Percentiles rank a stretch among this genome's conserved stretches.
These are phyloP conservation scores for Drosophila suzukii DNA, from an alignment of 1,140 invertebrate species.

Conservation along the genomic window DNA sequence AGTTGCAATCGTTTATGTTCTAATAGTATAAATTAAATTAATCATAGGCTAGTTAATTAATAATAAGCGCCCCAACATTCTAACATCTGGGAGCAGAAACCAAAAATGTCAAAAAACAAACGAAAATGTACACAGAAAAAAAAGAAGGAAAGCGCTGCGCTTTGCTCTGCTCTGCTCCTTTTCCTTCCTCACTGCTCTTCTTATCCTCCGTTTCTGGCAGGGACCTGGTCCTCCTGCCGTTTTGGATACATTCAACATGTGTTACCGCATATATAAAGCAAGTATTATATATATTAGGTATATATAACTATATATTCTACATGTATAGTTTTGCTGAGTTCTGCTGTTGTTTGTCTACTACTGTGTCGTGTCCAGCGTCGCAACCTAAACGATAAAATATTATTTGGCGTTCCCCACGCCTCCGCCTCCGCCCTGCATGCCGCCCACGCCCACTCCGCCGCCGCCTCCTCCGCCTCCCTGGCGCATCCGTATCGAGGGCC, in stretches of 20 bases:
- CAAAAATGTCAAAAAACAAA: constrained; percentile 57
- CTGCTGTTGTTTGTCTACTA: constrained; percentile 42
- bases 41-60: constrained; percentile 59
- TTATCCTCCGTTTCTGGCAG: constrained; percentile 22
- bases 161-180: constrained; percentile 41
- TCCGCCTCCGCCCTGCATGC: constrained; percentile 59
- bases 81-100: constrained; percentile 57
- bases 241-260: constrained; percentile 63
- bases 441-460: constrained; percentile 61
- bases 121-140: constrained; percentile 69
- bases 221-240: constrained; percentile 55
- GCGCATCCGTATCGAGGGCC: constrained; percentile 85
- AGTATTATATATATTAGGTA: constrained; percentile 58
- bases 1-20: constrained; percentile 60
- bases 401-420: constrained; percentile 84
- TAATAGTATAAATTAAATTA: constrained; percentile 74
- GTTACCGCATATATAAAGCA: constrained; percentile 69
- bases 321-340: constrained; percentile 69
- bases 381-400: constrained; percentile 83
- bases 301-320: constrained; percentile 69
- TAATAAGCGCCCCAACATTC: constrained; percentile 48
- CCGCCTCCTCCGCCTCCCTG: constrained; percentile 67
- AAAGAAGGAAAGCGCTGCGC: constrained; percentile 42
- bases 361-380: constrained; percentile 48
- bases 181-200: constrained; percentile 12